Evolutionary conservation across 2,113 vertebrate genomes (phyloP), one percentile per base, ranked within the genome.

Genomic region (Suricata suricatta): DNA sequence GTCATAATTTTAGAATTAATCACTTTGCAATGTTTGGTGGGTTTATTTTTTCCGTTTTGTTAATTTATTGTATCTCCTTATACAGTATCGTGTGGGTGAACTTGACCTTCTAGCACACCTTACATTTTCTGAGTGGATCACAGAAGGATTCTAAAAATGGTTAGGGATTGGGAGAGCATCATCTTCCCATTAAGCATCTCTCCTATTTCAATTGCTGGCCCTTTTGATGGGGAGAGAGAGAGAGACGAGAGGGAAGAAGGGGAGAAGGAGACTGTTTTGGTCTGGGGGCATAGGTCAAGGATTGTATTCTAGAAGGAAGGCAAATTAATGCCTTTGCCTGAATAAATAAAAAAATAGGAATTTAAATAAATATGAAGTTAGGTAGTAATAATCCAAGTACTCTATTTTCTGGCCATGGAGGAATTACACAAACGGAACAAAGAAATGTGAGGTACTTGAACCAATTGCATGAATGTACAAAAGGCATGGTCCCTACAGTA

Each of bases 371-470:
- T 9, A 87, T 54, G 31, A 35, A 8, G 54, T 93, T 92, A 96
- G 66, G 60, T 82, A 81, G 85, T 72, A 96, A 94, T 88, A 96
- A 91, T 25, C 33, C 66, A 88, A 95, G 16, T 19, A 76, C 47
- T 97, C 29, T 95, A 57, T 90, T 95, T 96, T 96, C 41, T 13
- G 41, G 74, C n/a, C 60, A 84, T 76, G 25, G 57, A 95, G 38
- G 57, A 91, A 96, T 95, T 93, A 44, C 33, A 94, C 19, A 95
- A 96, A 96, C 54, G 41, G 14, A 69, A 83, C 41, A 90, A 83
- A 93, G 77, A 96, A 89, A 91, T 93, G 41, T 64, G 79, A 94
- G 96, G 52, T 82, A 94, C 38, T 95, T 82, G 71, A 96, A 81
- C 57, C 52, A 94, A 90, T 77, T 92, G 72, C 69, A 80, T 90